phyloP scores from a whole-genome alignment of 2,888 invertebrate genomes.

The Drosophila gaucha region DNA sequence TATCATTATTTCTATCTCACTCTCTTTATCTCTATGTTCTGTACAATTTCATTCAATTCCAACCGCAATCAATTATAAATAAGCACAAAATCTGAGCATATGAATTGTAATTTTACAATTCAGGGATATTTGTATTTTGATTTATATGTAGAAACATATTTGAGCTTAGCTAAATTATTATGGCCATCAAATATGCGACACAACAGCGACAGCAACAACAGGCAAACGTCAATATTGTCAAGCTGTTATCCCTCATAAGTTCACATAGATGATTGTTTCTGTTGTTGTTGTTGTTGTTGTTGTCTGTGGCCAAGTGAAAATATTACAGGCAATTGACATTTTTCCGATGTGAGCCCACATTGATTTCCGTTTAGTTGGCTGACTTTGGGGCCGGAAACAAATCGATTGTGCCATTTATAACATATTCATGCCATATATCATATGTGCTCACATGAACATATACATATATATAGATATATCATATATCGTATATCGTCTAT shows the following conservation, averaged over 20 bases:
- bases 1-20: neutral
- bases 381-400: conserved; percentile 42
- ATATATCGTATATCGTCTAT: conserved; percentile 18
- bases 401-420: conserved; percentile 59
- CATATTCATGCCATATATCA: conserved; percentile 54
- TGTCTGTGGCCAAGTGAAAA: conserved; percentile 27
- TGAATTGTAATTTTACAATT: conserved; percentile 7
- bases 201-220: conserved; percentile 5
- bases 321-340: conserved; percentile 59
- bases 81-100: neutral
- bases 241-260: conserved; percentile 39
- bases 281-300: conserved; percentile 13
- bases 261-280: conserved; percentile 19
- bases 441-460: neutral
- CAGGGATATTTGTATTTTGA: conserved; percentile 14
- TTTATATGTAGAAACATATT: conserved; percentile 32
- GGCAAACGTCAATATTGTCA: conserved; percentile 28
- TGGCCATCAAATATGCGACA: conserved; percentile 28
- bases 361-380: conserved; percentile 57
- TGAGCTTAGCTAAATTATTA: conserved; percentile 25
- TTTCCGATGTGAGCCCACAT: conserved; percentile 58
- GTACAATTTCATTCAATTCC: neutral
- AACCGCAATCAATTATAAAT: conserved; percentile 9
- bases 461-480: conserved; percentile 6
- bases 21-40: no score